A percentile compares a stretch with the other conserved stretches of the same genome.
These are phyloP conservation scores for Aselliscus stoliczkanus DNA, from an alignment of 2,797 vertebrate genomes.

Conservation along the genomic window DNA sequence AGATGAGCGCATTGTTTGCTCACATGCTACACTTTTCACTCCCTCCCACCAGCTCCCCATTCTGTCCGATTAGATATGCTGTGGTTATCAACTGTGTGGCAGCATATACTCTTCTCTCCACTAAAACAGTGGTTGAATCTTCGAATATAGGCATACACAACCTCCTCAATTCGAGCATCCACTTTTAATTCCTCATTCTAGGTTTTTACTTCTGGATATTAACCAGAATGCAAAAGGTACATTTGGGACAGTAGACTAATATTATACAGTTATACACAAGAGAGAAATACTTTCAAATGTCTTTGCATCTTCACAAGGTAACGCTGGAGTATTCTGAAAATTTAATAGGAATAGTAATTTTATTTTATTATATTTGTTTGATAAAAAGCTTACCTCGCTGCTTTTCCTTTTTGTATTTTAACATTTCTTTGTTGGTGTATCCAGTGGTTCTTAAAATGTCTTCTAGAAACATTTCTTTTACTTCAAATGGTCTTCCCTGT, in stretches of 20 bases:
- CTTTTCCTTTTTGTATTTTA: constrained; percentile 88
- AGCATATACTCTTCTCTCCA: not conserved
- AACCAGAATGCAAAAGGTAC: not conserved
- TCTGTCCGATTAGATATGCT: not conserved
- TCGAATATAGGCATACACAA: not conserved
- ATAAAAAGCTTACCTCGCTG: constrained; percentile 84
- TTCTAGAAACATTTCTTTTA: constrained; percentile 93
- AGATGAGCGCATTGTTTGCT: not conserved
- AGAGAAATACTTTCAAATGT: not conserved
- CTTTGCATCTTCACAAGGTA: not conserved
- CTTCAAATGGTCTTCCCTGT: constrained; percentile 92
- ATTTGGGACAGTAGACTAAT: not conserved
- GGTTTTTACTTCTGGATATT: not conserved
- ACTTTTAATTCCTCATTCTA: not conserved
- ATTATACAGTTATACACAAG: not conserved
- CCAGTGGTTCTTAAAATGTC: constrained; percentile 91
- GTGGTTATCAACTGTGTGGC: not conserved
- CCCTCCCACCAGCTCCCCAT: not conserved
- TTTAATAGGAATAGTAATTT: constrained; percentile 24
- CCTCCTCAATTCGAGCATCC: not conserved
- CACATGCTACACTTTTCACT: not conserved
- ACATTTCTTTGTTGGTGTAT: constrained; percentile 88
- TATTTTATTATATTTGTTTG: not conserved
- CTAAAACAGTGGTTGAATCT: not conserved
- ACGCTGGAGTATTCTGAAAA: not conserved